A percentile compares a stretch with the other conserved stretches of the same genome.
phyloP scores from a whole-genome alignment of 2,888 invertebrate species.

The Drosophila picticornis region DNA sequence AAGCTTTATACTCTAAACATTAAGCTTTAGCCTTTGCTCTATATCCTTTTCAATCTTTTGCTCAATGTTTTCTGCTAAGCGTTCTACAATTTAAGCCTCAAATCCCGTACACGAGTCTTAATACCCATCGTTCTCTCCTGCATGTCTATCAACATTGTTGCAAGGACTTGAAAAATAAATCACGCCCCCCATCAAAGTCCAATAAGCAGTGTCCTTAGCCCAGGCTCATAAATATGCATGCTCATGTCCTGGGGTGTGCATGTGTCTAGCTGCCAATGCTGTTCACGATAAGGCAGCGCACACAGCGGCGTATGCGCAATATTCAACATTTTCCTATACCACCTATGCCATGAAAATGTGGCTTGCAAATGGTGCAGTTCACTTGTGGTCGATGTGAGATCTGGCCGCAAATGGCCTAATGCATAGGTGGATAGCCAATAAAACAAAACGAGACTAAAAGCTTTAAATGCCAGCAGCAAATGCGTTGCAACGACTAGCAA shows the following conservation, averaged over 20 bases:
- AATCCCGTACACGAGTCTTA: background rate
- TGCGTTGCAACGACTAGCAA: constrained; percentile 30
- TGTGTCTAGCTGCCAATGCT: constrained; percentile 31
- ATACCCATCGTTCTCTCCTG: background rate
- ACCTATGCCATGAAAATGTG: constrained; percentile 35
- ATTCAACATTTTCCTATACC: constrained; percentile 41
- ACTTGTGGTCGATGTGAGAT: constrained; percentile 16
- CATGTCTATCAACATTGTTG: constrained; percentile 38
- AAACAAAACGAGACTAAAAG: constrained; percentile 57
- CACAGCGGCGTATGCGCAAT: constrained; percentile 61
- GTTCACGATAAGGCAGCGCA: constrained; percentile 52
- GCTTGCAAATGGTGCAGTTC: constrained; percentile 13
- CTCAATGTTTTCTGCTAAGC: too few species aligned
- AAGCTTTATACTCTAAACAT: too few species aligned
- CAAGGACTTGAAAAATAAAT: constrained; percentile 43
- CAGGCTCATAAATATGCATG: constrained; percentile 70
- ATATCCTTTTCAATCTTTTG: background rate
- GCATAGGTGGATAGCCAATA: constrained; percentile 45
- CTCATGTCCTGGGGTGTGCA: constrained; percentile 48
- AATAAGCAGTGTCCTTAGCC: constrained; percentile 56
- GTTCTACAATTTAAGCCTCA: background rate
- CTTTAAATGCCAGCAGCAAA: constrained; percentile 47
- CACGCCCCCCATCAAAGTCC: constrained; percentile 49
- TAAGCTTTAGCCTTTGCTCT: background rate
- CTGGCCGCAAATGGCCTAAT: constrained; percentile 25